phyloP scores from a whole-genome alignment of 2,113 vertebrate species.

The Gulo gulo region DNA sequence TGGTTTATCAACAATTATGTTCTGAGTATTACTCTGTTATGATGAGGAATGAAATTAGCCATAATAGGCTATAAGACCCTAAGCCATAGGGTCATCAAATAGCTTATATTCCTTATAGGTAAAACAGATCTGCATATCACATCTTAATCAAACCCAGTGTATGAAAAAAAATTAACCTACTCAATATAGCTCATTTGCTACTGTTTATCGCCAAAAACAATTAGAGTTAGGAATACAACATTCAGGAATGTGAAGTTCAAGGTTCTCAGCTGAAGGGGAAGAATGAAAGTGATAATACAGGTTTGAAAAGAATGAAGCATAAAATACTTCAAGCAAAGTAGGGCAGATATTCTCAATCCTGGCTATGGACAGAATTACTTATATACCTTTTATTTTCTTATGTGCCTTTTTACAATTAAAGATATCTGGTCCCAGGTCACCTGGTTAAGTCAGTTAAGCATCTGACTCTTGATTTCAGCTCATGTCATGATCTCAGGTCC shows the following conservation, averaged over 20 bases:
- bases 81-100: background rate
- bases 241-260: background rate
- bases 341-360: background rate
- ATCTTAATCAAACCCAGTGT: background rate
- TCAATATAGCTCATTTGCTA: background rate
- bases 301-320: background rate
- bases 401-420: background rate
- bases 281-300: background rate
- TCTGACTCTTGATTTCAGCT: background rate
- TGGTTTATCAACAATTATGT: background rate
- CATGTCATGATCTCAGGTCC: background rate
- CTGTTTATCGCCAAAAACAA: background rate
- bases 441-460: background rate
- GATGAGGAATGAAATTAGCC: constrained; percentile 20
- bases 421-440: background rate
- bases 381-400: background rate
- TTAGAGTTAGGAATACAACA: background rate
- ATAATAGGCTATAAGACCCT: background rate
- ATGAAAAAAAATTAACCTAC: constrained; percentile 1
- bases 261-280: background rate
- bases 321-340: background rate
- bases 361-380: background rate
- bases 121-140: constrained; percentile 21
- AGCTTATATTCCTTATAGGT: constrained; percentile 17
- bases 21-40: background rate